Evolutionary conservation across 2,888 invertebrate genomes (phyloP), one percentile per base, ranked within the genome.

Genomic region (Sphaeridia pumilis): DNA sequence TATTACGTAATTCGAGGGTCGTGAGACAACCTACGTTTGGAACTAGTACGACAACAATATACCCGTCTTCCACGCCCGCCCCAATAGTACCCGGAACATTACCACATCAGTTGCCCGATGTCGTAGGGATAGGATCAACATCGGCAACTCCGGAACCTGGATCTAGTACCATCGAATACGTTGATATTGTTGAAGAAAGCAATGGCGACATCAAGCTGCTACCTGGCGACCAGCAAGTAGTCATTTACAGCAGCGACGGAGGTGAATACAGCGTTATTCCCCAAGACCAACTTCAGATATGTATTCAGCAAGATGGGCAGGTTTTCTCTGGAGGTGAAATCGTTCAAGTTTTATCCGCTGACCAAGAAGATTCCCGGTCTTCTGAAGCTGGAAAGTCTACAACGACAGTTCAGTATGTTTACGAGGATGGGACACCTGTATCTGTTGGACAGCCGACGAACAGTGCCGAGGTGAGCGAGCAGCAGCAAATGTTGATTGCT

Each of bases 1-100:
- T 58, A 3, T 35, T 58, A 17, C 24, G 58, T 17, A 58, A 58
- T 35, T 55, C 55, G 1, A 49, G 54, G n/a, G 12, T 49, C 14
- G 31, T 46, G 24, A 46, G 24, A n/a, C 25, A 43, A 34, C 35
- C 2, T 22, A 31, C 31, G 14, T 31, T 31, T 7, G 31, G 31
- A 10, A 10, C 31, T 10, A 14, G 10, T 7, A 31, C 10, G 10
- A 7, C 7, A 31, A 10, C 14, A 31, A 20, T 20, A 38, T 38
- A 17, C 12, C 17, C 38, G 5, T 17, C 5, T 17, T 17, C 7
- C 4, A 17, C 10, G 17, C n/a, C n/a, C n/a, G 10, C 38, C 12
- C 5, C 7, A 5, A 14, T 17, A 12, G 20, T 38, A 17, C 31
- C 14, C 31, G 31, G 31, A 10, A 31, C 31, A 31, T 14, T 14